Percentiles rank a stretch among this genome's conserved stretches.
These are phyloP conservation scores for Temnothorax longispinosus DNA, from an alignment of 1,140 invertebrate species.

Conservation along the genomic window DNA sequence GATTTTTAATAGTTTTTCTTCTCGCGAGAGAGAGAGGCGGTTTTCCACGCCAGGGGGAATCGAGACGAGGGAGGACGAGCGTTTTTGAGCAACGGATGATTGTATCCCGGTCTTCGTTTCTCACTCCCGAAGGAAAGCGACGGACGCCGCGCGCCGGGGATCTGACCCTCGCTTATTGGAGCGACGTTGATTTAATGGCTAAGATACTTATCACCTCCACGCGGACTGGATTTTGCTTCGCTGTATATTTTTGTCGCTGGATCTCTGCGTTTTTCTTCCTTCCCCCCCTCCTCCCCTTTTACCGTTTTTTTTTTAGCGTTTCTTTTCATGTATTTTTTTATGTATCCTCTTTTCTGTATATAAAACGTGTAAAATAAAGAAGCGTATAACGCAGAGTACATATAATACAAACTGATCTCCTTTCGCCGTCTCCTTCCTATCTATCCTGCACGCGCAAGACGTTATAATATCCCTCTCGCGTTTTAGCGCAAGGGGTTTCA, in stretches of 20 bases:
- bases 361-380: conserved; percentile 55
- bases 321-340: conserved; percentile 45
- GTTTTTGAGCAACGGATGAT: not conserved
- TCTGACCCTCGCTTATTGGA: conserved; percentile 4
- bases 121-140: not conserved
- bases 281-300: conserved; percentile 10
- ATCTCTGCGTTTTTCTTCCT: not conserved
- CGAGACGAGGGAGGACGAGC: not conserved
- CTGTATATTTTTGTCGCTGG: conserved; percentile 17
- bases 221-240: conserved; percentile 7
- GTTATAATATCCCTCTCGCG: not conserved
- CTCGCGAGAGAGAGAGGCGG: not conserved
- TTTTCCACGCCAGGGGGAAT: not conserved
- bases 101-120: not conserved
- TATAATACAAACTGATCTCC: conserved; percentile 6
- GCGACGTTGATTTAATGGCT: conserved; percentile 34
- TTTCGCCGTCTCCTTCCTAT: not conserved
- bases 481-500: not conserved
- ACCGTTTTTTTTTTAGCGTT: conserved; percentile 12
- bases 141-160: not conserved
- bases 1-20: conserved; percentile 23
- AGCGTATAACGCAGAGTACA: conserved; percentile 63
- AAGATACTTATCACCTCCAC: conserved; percentile 34
- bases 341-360: conserved; percentile 53
- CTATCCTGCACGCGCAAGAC: not conserved